Evolutionary conservation across 1,140 invertebrate genomes (phyloP), one percentile per base, ranked within the genome.

Genomic region (Trachymyrmex cornetzi): DNA sequence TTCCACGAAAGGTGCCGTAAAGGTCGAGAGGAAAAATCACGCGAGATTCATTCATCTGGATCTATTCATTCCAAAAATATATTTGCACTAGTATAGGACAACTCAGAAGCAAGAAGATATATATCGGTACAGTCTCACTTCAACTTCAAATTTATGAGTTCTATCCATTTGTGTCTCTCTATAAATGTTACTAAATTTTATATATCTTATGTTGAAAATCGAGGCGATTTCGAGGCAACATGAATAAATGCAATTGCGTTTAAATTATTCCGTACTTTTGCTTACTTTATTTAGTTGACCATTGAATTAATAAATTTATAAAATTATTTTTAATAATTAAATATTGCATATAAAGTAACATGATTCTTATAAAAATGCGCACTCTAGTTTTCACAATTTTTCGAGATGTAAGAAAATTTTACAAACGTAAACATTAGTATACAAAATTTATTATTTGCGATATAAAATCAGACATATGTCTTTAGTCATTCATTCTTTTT

Each of bases 21-120:
- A 74, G 27, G 12, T 19, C 69, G 19, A 12, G 19, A 61, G 24
- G n/a, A 57, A 75, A 84, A 84, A 84, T 84, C 80, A 84, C 80
- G 57, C 5, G 53, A 53, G 67, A 74, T 61, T 61, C 22, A 34
- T 16, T 30, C 67, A n/a, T n/a, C 55, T 14, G 63, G n/a, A 30
- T 22, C 22, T 22, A 16, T 53, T 69, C 48, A n/a, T 19, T 9
- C n/a, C n/a, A 82, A 82, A 74, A 34, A 38, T 11, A 16, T 48
- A 24, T 57, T 81, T 44, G 22, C 59, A 19, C 19, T 34, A 14
- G 34, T 53, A 38, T 38, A 30, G 2, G 14, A 12, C 3, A 22
- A 44, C 5, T 57, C 22, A 30, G 24, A 27, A 27, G 24, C 34
- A 5, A 6, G 3, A 44, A 24, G 50, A 71, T 44, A 11, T 64